phyloP scores from a whole-genome alignment of 2,888 invertebrate species.

The Drosophila prostipennis region DNA sequence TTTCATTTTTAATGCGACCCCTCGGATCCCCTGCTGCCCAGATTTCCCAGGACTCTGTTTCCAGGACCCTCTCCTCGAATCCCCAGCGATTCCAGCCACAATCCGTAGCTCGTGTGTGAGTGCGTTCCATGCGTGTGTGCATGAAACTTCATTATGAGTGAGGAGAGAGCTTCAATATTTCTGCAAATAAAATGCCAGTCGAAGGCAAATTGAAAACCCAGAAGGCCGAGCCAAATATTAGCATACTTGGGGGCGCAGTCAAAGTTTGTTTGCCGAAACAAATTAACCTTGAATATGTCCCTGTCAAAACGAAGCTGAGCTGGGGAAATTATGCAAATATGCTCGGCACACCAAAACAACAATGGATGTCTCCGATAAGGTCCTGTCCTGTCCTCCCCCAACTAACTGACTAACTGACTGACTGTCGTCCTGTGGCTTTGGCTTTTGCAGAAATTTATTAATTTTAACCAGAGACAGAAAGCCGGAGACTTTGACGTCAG shows the following conservation, averaged over 20 bases:
- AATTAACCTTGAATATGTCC: conserved; percentile 72
- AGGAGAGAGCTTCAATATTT: conserved; percentile 52
- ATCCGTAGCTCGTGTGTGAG: conserved; percentile 12
- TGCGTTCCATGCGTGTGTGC: conserved; percentile 49
- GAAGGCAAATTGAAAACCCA: conserved; percentile 47
- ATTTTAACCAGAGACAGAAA: conserved; percentile 52
- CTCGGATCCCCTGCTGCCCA: not conserved
- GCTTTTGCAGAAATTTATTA: conserved; percentile 59
- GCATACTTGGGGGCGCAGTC: conserved; percentile 64
- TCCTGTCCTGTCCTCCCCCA: not conserved
- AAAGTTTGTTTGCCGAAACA: conserved; percentile 63
- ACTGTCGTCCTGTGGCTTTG: conserved; percentile 28
- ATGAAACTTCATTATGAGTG: conserved; percentile 64
- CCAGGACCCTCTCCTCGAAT: not conserved
- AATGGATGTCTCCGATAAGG: conserved; percentile 48
- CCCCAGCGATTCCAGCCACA: conserved; percentile 28
- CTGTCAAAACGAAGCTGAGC: conserved; percentile 34
- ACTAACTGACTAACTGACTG: conserved; percentile 16
- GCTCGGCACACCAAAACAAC: conserved; percentile 40
- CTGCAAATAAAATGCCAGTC: conserved; percentile 44
- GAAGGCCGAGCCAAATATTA: conserved; percentile 55
- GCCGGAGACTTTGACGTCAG: conserved; percentile 53
- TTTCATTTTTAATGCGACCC: conserved; percentile 49
- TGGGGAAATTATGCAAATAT: conserved; percentile 73
- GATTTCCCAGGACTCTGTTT: not conserved